Base-by-base conservation (phyloP, 2,113 vertebrate genomes). In the Ploceus nigricollis region DNA sequence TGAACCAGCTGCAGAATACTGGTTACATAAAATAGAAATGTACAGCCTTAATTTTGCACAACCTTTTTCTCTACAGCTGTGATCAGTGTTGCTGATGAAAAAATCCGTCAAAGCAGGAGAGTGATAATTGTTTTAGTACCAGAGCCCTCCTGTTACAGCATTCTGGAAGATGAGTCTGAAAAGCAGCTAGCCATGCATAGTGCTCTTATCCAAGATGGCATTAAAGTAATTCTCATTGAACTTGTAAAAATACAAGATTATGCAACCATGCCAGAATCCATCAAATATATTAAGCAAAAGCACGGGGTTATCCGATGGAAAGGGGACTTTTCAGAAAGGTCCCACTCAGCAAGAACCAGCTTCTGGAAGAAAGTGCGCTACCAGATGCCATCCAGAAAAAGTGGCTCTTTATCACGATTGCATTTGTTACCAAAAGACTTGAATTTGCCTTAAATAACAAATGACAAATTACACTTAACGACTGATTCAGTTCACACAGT, bases 311-410 rank as follows among this genome's bases (percentile, higher is more conserved):
- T 99, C 65, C 94, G 96, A 37, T 99, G 99, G 99, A 98, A 98
- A 95, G 97, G 98, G 37, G 87, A 97, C 69, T 92, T 97, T 48
- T 96, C 81, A 1, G 94, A 96, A 64, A 96, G 78, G 24, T 82
- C 94, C 12, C 93, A 93, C 15, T 97, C 97, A 30, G 96, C 97
- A 69, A 97, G 98, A 75, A 97, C 97, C 76, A 98, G 71, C 47
- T 99, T 99, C 95, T 99, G 99, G 99, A 99, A 99, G 89, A 97
- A 98, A 20, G 94, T 99, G 25, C 97, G 98, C 50, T 99, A 99
- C 79, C 94, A 97, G 31, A 99, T 99, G 99, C 99, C 99, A 12
- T 91, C 90, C 33, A 97, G 40, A 25, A 93, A 24, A 60, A 77
- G 7, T 2, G 27, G 20, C 51, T 65, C 39, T 84, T 77, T 81